phyloP scores from a whole-genome alignment of 2,113 vertebrate genomes.

The Pygoscelis antarcticus region DNA sequence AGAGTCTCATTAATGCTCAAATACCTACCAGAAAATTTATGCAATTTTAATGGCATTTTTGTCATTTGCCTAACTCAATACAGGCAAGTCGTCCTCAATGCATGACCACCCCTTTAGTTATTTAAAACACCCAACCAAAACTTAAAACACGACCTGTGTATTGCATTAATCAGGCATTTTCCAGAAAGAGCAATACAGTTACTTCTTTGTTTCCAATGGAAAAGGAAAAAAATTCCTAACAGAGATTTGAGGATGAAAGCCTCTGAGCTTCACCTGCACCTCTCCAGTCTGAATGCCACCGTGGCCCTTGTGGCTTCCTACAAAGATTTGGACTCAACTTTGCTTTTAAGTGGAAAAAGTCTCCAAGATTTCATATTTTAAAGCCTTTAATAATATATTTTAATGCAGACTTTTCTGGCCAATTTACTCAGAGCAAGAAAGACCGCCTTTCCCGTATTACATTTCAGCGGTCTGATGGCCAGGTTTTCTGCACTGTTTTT shows the following conservation, averaged over 20 bases:
- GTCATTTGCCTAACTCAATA: rapidly evolving
- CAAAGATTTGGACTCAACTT: neutral
- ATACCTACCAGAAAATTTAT: neutral
- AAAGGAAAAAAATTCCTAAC: neutral
- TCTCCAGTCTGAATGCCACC: neutral
- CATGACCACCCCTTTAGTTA: neutral
- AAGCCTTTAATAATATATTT: neutral
- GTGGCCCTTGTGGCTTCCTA: neutral
- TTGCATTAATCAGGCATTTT: neutral
- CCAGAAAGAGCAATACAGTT: neutral
- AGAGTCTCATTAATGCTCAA: neutral
- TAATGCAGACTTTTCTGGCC: neutral
- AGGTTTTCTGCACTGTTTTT: neutral
- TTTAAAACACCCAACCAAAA: neutral
- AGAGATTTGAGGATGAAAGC: neutral
- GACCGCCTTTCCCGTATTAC: neutral
- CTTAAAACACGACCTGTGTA: neutral
- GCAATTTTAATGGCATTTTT: neutral
- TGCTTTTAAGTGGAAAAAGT: neutral
- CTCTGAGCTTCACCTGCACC: neutral
- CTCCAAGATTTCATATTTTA: neutral
- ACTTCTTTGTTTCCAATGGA: neutral
- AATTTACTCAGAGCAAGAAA: neutral
- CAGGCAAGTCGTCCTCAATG: neutral
- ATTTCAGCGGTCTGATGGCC: neutral